Conservation (phyloP, 1,140 invertebrate genomes). For the Brachionus calyciflorus region DNA sequence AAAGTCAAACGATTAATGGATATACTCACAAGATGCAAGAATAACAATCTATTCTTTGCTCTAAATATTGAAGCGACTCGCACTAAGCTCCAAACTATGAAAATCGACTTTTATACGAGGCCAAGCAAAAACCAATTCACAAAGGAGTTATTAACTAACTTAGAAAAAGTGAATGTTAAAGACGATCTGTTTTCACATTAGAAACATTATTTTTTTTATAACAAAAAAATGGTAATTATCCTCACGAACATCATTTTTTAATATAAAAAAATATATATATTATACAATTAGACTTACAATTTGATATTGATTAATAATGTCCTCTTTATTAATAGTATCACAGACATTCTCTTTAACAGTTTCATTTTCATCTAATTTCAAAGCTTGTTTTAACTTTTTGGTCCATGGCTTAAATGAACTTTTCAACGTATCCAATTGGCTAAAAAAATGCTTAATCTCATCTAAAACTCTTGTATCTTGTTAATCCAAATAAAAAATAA, state of each 20-base stretch:
- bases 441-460: slow-evolving; percentile 40
- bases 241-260: no score
- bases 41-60: no score
- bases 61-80: no score
- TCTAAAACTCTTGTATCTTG: slow-evolving; percentile 26
- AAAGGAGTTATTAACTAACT: no score
- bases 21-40: no score
- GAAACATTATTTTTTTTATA: slow-evolving; percentile 8
- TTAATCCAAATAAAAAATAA: background rate
- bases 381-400: slow-evolving; percentile 12
- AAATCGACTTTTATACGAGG: no score
- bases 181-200: no score
- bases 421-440: slow-evolving; percentile 27
- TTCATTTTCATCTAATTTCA: slow-evolving; percentile 22
- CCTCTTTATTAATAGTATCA: slow-evolving; percentile 44
- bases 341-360: background rate
- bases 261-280: no score
- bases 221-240: background rate
- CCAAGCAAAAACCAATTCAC: no score
- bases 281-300: slow-evolving; percentile 48
- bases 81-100: no score
- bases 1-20: no score
- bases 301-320: slow-evolving; percentile 49
- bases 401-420: slow-evolving; percentile 43
- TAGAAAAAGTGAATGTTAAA: no score